Evolutionary conservation across 2,113 vertebrate genomes (phyloP), one percentile per base, ranked within the genome.

Genomic region (Myiopsitta monachus): DNA sequence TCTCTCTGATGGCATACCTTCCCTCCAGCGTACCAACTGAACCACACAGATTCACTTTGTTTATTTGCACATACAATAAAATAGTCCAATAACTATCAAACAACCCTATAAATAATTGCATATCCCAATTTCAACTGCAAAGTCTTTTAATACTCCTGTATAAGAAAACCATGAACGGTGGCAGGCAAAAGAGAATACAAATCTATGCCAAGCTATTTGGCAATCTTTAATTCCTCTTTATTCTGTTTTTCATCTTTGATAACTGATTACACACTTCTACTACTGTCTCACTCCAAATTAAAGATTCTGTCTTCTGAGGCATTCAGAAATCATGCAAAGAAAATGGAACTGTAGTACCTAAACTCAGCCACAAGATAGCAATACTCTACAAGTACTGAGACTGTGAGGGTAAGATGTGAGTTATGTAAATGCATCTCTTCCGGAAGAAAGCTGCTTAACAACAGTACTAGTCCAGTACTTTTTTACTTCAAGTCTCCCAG

Each of bases 291-390:
- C 16, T 82, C 18, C 11, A 51, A 82, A 61, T 67, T 72, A 55
- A 91, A 78, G 16, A 39, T 30, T 33, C 6, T 30, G 24, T 52
- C 33, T 73, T 41, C 3, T 26, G 7, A 76, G 27, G 46, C 4
- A 38, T 10, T 18, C 38, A 51, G 36, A 77, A 79, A 11, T 14
- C 6, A 4, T 0, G 0, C 18, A 41, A 4, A n/a, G 9, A 5
- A 7, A 51, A n/a, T 3, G 43, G 47, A 14, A 27, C 6, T 76
- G 72, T 4, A 96, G 67, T 97, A 92, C 30, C 33, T 14, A 4
- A 7, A 1, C 1, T 36, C 3, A 1, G 49, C 92, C 97, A 97
- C 91, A 73, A 95, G 96, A 94, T 54, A 19, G 95, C 66, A 86
- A 52, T 23, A 33, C 27, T 52, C 17, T 3, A 92, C 97, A 85